These are phyloP conservation scores for Phaetusa simplex DNA, from an alignment of 2,113 vertebrate species.

Conservation along the genomic window DNA sequence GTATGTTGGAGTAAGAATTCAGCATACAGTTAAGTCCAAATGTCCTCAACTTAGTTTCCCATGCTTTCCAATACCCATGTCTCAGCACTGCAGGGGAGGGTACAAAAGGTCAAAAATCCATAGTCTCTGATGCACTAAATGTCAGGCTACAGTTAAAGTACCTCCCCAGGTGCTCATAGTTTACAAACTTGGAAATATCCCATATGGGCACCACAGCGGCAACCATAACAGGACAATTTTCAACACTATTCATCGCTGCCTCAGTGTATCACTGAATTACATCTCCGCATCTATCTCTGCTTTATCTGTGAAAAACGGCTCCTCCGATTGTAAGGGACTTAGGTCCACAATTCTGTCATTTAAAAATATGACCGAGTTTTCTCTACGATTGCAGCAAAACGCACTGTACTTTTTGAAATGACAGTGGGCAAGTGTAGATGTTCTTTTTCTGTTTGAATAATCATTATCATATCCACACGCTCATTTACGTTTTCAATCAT, in stretches of 20 bases:
- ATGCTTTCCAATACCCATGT: neutral
- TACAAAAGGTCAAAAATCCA: neutral
- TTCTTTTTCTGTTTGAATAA: neutral
- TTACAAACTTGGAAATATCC: neutral
- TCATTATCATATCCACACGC: neutral
- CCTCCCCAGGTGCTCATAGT: neutral
- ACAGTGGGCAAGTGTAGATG: rapidly evolving
- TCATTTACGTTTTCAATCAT: neutral
- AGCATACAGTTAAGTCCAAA: neutral
- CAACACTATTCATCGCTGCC: neutral
- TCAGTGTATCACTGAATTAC: neutral
- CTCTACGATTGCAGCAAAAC: neutral
- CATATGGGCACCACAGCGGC: neutral
- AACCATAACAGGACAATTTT: neutral
- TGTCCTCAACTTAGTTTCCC: neutral
- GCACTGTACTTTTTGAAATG: neutral
- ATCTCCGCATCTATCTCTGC: neutral
- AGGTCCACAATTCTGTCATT: neutral
- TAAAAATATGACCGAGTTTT: neutral
- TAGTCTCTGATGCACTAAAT: neutral
- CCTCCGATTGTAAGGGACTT: neutral
- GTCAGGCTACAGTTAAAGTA: neutral
- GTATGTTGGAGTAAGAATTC: neutral
- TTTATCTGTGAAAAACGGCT: neutral
- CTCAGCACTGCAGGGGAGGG: neutral